These are phyloP conservation scores for Equus przewalskii DNA, from an alignment of 2,113 vertebrate genomes.

Conservation along the genomic window DNA sequence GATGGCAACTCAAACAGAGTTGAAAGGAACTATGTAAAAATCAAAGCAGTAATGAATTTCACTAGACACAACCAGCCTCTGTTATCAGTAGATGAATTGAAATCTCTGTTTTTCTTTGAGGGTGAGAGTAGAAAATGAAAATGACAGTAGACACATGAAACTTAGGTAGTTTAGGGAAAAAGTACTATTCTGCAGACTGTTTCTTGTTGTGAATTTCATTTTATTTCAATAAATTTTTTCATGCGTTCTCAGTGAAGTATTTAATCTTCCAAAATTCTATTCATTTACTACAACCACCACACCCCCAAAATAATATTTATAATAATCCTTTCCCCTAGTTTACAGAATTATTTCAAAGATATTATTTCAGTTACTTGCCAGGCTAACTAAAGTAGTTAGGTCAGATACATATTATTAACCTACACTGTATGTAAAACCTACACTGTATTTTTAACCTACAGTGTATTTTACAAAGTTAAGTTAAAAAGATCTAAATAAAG, in stretches of 20 bases:
- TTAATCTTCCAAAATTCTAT: background rate
- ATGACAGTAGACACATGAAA: background rate
- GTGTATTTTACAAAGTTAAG: background rate
- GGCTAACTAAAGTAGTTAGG: background rate
- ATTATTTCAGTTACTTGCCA: background rate
- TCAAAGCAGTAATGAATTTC: conserved; percentile 63
- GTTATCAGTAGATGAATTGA: background rate
- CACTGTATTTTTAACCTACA: background rate
- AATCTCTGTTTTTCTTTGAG: conserved; percentile 16
- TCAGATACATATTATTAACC: background rate
- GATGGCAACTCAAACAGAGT: background rate
- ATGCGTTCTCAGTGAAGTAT: background rate
- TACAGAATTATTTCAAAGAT: background rate
- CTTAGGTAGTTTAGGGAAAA: background rate
- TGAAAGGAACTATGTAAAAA: background rate
- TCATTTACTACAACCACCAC: background rate
- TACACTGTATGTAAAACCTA: background rate
- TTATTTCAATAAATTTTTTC: conserved; percentile 33
- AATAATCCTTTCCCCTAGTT: background rate
- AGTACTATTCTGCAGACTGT: background rate
- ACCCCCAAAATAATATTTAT: background rate
- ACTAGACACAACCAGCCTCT: background rate
- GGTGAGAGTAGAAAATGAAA: background rate
- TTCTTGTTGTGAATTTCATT: background rate
- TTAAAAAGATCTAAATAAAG: background rate